These are phyloP conservation scores for Datnioides undecimradiatus DNA, from an alignment of 2,113 vertebrate genomes.

Conservation along the genomic window DNA sequence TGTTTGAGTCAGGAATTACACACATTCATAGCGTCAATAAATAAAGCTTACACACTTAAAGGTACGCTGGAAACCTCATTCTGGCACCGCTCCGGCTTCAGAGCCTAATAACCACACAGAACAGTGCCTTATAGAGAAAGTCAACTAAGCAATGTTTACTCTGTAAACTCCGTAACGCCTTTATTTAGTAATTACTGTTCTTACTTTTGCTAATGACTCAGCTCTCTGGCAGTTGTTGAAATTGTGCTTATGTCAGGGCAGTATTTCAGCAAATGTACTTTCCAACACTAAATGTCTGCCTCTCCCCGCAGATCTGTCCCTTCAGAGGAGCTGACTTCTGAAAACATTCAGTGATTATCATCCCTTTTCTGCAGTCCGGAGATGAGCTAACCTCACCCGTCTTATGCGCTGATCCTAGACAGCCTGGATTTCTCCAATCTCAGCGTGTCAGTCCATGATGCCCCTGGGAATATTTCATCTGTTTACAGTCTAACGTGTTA, in stretches of 20 bases:
- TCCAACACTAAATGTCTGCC: background rate
- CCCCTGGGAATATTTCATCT: conserved; percentile 18
- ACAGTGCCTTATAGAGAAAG: background rate
- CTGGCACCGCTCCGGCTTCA: background rate
- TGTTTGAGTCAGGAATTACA: background rate
- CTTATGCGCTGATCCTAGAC: background rate
- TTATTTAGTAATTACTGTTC: conserved; percentile 7
- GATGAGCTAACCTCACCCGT: conserved; percentile 7
- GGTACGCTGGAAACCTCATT: background rate
- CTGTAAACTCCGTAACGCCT: background rate
- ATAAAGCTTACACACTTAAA: background rate
- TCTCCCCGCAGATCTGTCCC: background rate
- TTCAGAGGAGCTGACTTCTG: background rate
- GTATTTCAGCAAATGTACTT: background rate
- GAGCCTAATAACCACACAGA: background rate
- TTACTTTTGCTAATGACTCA: background rate
- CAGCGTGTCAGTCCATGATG: background rate
- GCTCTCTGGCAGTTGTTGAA: background rate
- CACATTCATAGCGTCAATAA: background rate
- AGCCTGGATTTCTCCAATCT: background rate
- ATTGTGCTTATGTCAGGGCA: background rate
- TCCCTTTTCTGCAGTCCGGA: background rate
- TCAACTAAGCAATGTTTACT: background rate
- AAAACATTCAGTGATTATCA: conserved; percentile 17
- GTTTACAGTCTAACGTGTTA: conserved; percentile 5